These are phyloP conservation scores for Sibirionetta formosa DNA, from an alignment of 2,797 vertebrate genomes.

Conservation along the genomic window DNA sequence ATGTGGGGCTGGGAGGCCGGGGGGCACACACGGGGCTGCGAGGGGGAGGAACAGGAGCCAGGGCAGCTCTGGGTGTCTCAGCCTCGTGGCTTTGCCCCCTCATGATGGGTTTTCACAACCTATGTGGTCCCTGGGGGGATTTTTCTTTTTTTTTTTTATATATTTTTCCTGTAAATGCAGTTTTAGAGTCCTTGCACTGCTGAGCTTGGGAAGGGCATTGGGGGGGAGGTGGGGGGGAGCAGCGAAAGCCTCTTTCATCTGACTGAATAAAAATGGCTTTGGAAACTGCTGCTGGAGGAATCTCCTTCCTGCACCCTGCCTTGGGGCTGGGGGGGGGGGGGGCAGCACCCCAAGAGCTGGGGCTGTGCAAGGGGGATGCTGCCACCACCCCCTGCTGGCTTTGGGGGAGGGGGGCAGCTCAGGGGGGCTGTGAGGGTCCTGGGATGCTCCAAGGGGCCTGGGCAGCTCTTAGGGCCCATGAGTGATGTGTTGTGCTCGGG, in stretches of 20 bases:
- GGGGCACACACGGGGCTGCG: too few relatives aligned
- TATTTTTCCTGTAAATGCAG: not conserved
- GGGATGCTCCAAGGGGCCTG: not conserved
- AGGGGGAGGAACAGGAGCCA: too few relatives aligned
- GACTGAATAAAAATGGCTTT: not conserved
- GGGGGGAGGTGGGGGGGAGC: accelerated
- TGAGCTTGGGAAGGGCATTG: not conserved
- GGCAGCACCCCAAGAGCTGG: not conserved
- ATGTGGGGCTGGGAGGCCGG: too few relatives aligned
- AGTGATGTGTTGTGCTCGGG: accelerated
- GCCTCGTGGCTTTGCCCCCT: too few relatives aligned
- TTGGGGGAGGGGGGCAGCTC: not conserved
- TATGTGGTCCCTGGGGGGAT: too few relatives aligned
- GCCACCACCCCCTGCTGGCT: accelerated
- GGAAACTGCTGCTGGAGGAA: not conserved
- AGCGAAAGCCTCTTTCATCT: not conserved
- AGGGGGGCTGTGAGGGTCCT: not conserved
- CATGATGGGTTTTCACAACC: too few relatives aligned
- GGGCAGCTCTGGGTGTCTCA: too few relatives aligned
- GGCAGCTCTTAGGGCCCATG: not conserved
- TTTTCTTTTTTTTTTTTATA: too few relatives aligned
- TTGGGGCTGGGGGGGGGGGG: too few relatives aligned
- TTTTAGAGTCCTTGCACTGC: not conserved
- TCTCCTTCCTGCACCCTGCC: not conserved
- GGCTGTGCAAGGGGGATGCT: not conserved